Conservation (phyloP, 2,888 invertebrate species). For the Meandrusa payeni region DNA sequence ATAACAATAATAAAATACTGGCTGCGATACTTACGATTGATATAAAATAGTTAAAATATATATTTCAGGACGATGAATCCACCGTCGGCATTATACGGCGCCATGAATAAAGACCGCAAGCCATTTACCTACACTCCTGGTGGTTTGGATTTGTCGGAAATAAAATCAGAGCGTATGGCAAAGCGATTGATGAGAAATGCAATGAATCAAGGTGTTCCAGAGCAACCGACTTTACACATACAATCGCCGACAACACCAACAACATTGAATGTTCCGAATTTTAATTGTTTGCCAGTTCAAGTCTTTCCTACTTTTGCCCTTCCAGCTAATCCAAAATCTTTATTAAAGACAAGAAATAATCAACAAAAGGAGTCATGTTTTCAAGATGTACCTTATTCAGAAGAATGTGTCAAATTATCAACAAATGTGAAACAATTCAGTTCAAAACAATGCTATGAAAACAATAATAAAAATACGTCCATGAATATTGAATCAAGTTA, state of each 20-base stretch:
- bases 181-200: slow-evolving; percentile 82
- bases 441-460: slow-evolving; percentile 25
- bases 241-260: slow-evolving; percentile 75
- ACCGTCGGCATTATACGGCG: slow-evolving; percentile 92
- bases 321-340: slow-evolving; percentile 84
- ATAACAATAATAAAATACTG: slow-evolving; percentile 42
- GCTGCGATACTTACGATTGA: slow-evolving; percentile 19
- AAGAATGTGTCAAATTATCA: no score
- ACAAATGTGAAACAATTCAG: slow-evolving; percentile 25
- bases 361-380: slow-evolving; percentile 43
- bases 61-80: slow-evolving; percentile 82
- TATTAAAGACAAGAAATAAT: slow-evolving; percentile 64
- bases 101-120: slow-evolving; percentile 95
- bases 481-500: slow-evolving; percentile 43
- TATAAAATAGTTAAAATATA: slow-evolving; percentile 6
- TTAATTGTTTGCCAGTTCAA: slow-evolving; percentile 72
- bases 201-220: slow-evolving; percentile 86
- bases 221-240: slow-evolving; percentile 75
- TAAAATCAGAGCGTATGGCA: slow-evolving; percentile 94
- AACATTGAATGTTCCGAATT: slow-evolving; percentile 62
- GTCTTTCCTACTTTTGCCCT: slow-evolving; percentile 84
- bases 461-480: slow-evolving; percentile 41
- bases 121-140: slow-evolving; percentile 97
- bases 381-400: slow-evolving; percentile 33
- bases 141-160: slow-evolving; percentile 94